Evolutionary conservation across 2,797 vertebrate species (phyloP), one percentile per base, ranked within the genome.

Genomic region (Nannoperca australis): DNA sequence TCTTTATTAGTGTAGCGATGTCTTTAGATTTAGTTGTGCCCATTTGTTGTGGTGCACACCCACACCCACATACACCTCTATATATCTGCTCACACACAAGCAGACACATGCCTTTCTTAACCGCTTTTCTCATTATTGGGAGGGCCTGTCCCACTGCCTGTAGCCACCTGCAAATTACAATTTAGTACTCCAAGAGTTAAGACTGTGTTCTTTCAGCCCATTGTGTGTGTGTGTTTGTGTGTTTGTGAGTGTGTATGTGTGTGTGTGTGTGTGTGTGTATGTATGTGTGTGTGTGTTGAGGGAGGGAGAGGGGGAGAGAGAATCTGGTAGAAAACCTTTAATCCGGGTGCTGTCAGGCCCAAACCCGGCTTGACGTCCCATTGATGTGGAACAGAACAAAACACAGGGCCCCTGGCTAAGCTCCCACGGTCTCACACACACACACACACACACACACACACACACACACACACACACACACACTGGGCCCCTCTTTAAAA

Each of bases 351-450:
- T 95, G 95, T 96, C 96, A 95, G 94, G 91, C 92, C 93, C 92
- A 94, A 94, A 94, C 92, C 90, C 94, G 92, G 95, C 95, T 96
- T 95, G 94, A 95, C 92, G 94, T 96, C 95, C 95, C 92, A 95
- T 96, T 96, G 95, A 95, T 95, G 95, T 96, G 96, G 95, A 96
- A 95, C 95, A 95, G 96, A 95, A 96, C 95, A 95, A 95, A 97
- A 96, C 94, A 94, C 90, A 92, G 92, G 95, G 93, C 92, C 92
- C 89, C 92, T 93, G 91, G 82, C 92, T 94, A 93, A 93, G 90
- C 91, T 91, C 86, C 82, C 87, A 88, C 87, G 86, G 58, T 63
- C 85, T 85, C 81, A 54, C 56, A 61, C 69, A 81, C 64, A 79
- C 49, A 61, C 62, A 72, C 55, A 45, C 58, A 58, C 76, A 45